Conservation (phyloP, 1,140 invertebrate genomes). For the Adelges cooleyi region DNA sequence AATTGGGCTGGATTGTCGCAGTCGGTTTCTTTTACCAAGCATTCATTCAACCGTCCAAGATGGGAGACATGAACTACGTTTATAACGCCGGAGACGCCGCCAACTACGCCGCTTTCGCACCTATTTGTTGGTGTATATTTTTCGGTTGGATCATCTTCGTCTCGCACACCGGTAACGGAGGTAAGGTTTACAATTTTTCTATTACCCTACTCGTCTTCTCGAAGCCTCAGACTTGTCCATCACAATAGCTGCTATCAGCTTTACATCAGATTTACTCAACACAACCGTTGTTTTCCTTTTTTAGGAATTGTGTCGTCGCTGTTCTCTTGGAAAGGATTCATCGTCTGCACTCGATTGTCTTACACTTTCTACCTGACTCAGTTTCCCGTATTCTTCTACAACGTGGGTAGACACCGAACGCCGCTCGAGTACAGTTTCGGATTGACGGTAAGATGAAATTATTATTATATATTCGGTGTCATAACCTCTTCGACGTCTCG, state of each 20-base stretch:
- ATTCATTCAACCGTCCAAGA: slow-evolving; percentile 49
- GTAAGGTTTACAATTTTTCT: slow-evolving; percentile 30
- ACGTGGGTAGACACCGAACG: slow-evolving; percentile 41
- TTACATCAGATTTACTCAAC: no score
- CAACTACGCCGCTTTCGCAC: slow-evolving; percentile 56
- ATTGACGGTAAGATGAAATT: slow-evolving; percentile 7
- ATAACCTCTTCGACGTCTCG: no score
- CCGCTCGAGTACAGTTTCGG: slow-evolving; percentile 11
- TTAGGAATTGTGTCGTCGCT: slow-evolving; percentile 42
- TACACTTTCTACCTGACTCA: slow-evolving; percentile 56
- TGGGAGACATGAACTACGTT: slow-evolving; percentile 52
- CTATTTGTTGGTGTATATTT: slow-evolving; percentile 55
- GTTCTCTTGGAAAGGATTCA: slow-evolving; percentile 48
- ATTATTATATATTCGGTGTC: no score
- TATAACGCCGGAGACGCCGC: slow-evolving; percentile 54
- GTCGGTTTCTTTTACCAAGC: slow-evolving; percentile 43
- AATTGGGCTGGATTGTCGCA: slow-evolving; percentile 46
- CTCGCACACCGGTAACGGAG: slow-evolving; percentile 47
- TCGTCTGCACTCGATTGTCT: slow-evolving; percentile 49
- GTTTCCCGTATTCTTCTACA: slow-evolving; percentile 56
- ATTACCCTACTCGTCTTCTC: not conserved
- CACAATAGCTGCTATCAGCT: not conserved
- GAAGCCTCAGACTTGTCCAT: not conserved
- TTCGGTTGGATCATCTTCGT: slow-evolving; percentile 55
- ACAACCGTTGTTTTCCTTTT: no score